Conservation (phyloP, 2,888 invertebrate genomes). For the Hirtodrosophila trivittata region DNA sequence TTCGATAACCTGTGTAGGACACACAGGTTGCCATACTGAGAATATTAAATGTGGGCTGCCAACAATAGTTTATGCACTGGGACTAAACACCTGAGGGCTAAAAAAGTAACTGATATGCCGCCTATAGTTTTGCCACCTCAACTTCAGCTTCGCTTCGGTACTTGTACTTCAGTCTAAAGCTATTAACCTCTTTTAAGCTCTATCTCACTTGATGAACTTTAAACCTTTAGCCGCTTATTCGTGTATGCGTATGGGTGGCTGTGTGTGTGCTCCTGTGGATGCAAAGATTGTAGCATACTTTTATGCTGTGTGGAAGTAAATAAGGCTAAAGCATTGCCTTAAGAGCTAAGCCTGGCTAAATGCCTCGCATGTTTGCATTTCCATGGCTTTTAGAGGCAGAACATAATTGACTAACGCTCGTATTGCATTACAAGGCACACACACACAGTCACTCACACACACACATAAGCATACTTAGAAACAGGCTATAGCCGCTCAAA, state of each 20-base stretch:
- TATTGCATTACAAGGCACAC: conserved; percentile 51
- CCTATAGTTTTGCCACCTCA: conserved; percentile 26
- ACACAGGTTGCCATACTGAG: no score
- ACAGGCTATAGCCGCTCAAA: conserved; percentile 17
- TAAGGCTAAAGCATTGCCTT: conserved; percentile 27
- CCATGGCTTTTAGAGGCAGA: conserved; percentile 47
- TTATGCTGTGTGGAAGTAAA: not conserved
- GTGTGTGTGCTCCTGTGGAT: conserved; percentile 3
- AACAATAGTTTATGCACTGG: no score
- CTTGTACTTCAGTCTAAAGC: conserved; percentile 23
- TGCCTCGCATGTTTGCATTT: conserved; percentile 50
- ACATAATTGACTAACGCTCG: conserved; percentile 54
- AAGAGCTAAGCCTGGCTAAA: conserved; percentile 43
- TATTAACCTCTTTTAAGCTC: conserved; percentile 60
- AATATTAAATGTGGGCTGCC: no score
- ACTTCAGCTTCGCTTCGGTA: conserved; percentile 22
- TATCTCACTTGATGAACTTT: conserved; percentile 47
- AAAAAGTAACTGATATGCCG: conserved; percentile 17
- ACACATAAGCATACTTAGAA: conserved; percentile 18
- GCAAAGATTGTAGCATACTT: conserved; percentile 42
- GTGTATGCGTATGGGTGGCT: conserved; percentile 15
- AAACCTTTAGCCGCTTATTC: conserved; percentile 43
- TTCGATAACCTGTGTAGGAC: no score
- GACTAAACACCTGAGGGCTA: not conserved
- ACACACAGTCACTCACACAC: conserved; percentile 14